A percentile compares a stretch with the other conserved stretches of the same genome.
These are phyloP conservation scores for Psix sp. DNA, from an alignment of 1,140 invertebrate species.

Conservation along the genomic window DNA sequence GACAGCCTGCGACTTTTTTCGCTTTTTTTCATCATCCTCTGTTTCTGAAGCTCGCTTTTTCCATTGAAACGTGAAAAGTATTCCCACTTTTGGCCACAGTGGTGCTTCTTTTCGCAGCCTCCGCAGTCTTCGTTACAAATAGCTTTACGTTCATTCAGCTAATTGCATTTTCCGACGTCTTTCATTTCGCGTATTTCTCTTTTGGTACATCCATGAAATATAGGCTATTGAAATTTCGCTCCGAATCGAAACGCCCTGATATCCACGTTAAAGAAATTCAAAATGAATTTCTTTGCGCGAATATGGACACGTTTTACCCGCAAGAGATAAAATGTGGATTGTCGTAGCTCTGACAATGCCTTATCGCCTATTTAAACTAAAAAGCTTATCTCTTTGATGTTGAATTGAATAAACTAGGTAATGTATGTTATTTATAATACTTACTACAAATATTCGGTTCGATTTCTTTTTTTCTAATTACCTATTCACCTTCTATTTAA, in stretches of 20 bases:
- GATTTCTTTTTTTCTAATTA: too few relatives aligned
- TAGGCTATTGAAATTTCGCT: constrained; percentile 40
- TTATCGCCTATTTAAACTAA: too few relatives aligned
- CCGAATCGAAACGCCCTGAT: constrained; percentile 30
- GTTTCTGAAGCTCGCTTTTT: too few relatives aligned
- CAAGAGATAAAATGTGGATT: constrained; percentile 44
- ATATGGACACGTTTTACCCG: constrained; percentile 41
- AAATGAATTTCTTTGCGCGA: constrained; percentile 46
- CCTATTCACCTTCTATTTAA: too few relatives aligned
- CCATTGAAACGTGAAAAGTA: constrained; percentile 7
- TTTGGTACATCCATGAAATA: constrained; percentile 32
- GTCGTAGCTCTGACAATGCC: constrained; percentile 23
- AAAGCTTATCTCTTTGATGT: too few relatives aligned
- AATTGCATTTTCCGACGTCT: constrained; percentile 30
- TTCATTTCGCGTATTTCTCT: constrained; percentile 14
- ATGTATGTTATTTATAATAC: too few relatives aligned
- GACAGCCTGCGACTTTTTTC: constrained; percentile 6
- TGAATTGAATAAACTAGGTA: too few relatives aligned
- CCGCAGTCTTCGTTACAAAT: constrained; percentile 5
- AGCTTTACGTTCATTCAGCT: constrained; percentile 12
- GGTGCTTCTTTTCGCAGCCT: constrained; percentile 6
- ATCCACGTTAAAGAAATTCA: constrained; percentile 6
- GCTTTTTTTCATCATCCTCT: constrained; percentile 7
- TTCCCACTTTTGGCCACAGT: constrained; percentile 13
- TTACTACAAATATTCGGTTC: too few relatives aligned